These are phyloP conservation scores for Rutilus rutilus DNA, from an alignment of 2,113 vertebrate genomes.

Conservation along the genomic window DNA sequence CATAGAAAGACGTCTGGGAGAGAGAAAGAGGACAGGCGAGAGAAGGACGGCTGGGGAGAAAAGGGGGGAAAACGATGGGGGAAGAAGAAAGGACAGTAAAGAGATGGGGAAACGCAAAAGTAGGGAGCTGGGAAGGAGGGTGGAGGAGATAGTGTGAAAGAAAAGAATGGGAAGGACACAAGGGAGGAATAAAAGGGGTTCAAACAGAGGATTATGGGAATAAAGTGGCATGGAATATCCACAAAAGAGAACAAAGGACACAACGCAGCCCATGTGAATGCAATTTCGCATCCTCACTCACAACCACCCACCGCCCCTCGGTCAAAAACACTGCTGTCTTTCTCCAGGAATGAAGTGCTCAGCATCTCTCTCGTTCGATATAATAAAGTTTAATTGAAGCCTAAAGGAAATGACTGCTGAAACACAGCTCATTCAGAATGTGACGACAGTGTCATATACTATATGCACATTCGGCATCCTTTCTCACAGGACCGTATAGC, in stretches of 20 bases:
- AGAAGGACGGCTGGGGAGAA: not conserved
- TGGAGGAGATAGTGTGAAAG: conserved; percentile 12
- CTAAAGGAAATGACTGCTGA: not conserved
- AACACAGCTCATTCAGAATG: not conserved
- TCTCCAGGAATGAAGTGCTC: not conserved
- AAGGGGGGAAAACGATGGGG: not conserved
- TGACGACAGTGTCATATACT: not conserved
- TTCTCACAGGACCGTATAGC: not conserved
- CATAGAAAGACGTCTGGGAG: not conserved
- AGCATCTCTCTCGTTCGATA: not conserved
- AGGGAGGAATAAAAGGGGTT: not conserved
- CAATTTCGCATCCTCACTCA: conserved; percentile 19
- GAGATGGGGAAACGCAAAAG: not conserved
- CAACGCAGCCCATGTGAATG: not conserved
- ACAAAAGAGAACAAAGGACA: conserved; percentile 11
- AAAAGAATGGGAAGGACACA: not conserved
- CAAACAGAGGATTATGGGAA: conserved; percentile 22
- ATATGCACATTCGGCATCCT: not conserved
- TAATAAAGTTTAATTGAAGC: conserved; percentile 15
- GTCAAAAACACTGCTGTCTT: conserved; percentile 16
- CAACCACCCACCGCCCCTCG: not conserved
- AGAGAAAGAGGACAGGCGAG: not conserved
- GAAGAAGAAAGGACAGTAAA: not conserved
- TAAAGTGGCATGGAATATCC: not conserved
- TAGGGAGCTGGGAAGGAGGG: conserved; percentile 25